Conservation (phyloP, 92 coral and sea anemone species). For the Palythoa grandis region DNA sequence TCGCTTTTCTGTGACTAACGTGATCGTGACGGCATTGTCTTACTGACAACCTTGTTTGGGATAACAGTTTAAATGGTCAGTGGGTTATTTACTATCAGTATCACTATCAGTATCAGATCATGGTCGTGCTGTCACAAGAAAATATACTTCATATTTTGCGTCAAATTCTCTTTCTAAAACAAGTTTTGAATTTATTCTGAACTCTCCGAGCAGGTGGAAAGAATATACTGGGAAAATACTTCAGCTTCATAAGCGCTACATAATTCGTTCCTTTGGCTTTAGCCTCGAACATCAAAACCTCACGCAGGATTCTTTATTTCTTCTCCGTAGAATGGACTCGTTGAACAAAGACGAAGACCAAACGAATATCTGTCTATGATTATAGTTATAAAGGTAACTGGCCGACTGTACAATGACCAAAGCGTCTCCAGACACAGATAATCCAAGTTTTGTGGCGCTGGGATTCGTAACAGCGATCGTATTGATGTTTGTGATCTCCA, state of each 20-base stretch:
- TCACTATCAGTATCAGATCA: neutral
- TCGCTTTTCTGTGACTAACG: neutral
- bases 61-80: slow-evolving; percentile 11
- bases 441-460: slow-evolving; percentile 23
- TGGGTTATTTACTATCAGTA: neutral
- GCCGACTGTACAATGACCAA: slow-evolving; percentile 2
- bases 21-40: neutral
- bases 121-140: neutral
- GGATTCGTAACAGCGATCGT: slow-evolving; percentile 54
- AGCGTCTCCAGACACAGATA: slow-evolving; percentile 9
- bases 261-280: neutral
- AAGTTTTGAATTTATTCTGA: neutral
- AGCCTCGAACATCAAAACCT: neutral
- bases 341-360: neutral
- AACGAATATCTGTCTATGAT: neutral
- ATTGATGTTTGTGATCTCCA: slow-evolving; percentile 58
- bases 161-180: neutral
- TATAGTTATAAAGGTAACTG: neutral
- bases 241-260: neutral
- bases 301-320: neutral
- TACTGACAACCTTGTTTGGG: slow-evolving; percentile 13
- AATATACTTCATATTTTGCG: neutral
- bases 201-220: neutral
- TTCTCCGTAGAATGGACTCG: neutral
- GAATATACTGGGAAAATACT: neutral